Conservation (phyloP, 2,113 vertebrate genomes). For the Serilophus lunatus region DNA sequence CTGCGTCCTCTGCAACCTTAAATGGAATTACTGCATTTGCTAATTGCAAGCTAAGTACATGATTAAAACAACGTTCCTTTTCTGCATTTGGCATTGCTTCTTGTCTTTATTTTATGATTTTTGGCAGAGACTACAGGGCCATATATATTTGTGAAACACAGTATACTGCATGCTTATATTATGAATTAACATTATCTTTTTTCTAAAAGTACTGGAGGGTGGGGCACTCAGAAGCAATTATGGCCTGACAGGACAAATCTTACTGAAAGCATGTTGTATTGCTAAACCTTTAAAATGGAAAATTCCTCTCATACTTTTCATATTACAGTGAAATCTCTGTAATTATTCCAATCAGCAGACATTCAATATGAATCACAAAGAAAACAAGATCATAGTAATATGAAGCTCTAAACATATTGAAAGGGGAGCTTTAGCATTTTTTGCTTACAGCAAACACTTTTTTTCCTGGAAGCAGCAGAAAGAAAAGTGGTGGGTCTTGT, state of each 20-base stretch:
- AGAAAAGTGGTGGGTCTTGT: not conserved
- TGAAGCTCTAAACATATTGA: not conserved
- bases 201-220: not conserved
- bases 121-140: not conserved
- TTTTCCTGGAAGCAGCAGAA: constrained; percentile 1
- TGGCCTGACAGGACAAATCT: not conserved
- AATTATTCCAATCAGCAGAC: constrained; percentile 3
- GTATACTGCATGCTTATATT: not conserved
- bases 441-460: not conserved
- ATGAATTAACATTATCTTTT: not conserved
- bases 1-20: constrained; percentile 17
- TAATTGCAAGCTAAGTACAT: constrained; percentile 21
- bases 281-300: constrained; percentile 19
- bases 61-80: constrained; percentile 1
- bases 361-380: not conserved
- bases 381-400: not conserved
- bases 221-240: not conserved
- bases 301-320: constrained; percentile 43
- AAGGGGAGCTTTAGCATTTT: not conserved
- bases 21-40: not conserved
- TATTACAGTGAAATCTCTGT: not conserved
- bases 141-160: not conserved
- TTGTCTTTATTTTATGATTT: not conserved
- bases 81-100: not conserved
- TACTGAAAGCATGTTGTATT: not conserved